phyloP scores from a whole-genome alignment of 1,140 invertebrate species.

The Hydropsyche tenuis region DNA sequence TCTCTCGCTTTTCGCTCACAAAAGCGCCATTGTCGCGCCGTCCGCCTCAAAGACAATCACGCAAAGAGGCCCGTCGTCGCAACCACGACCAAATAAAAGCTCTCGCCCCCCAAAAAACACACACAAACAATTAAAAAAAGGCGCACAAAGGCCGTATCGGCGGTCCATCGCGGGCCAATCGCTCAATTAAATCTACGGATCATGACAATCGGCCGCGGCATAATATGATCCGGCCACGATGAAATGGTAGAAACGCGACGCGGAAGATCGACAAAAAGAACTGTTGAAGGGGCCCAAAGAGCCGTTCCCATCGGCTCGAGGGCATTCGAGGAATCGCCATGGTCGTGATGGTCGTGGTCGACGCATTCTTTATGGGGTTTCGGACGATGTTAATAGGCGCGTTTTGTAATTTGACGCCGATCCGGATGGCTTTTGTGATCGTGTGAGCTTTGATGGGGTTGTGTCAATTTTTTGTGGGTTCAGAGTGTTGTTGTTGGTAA shows the following conservation, averaged over 20 bases:
- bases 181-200: constrained; percentile 46
- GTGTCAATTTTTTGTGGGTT: too few relatives aligned
- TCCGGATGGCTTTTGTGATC: too few relatives aligned
- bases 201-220: constrained; percentile 40
- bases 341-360: background rate
- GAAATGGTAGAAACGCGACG: constrained; percentile 23
- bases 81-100: background rate
- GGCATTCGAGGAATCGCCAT: constrained; percentile 32
- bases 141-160: constrained; percentile 30
- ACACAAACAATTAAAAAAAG: background rate
- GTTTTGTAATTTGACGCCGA: constrained; percentile 18
- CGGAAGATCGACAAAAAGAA: background rate
- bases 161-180: constrained; percentile 40
- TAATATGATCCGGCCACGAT: constrained; percentile 35
- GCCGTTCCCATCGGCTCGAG: constrained; percentile 5
- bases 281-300: background rate
- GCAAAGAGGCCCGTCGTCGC: background rate
- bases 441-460: too few relatives aligned
- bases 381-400: constrained; percentile 12
- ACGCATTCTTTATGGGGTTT: background rate
- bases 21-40: constrained; percentile 3
- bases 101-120: background rate
- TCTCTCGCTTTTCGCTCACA: too few relatives aligned
- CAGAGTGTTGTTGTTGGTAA: too few relatives aligned
- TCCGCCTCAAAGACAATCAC: constrained; percentile 20